Evolutionary conservation across 2,797 vertebrate species (phyloP).

Genomic region (Gephyroberyx darwinii): DNA sequence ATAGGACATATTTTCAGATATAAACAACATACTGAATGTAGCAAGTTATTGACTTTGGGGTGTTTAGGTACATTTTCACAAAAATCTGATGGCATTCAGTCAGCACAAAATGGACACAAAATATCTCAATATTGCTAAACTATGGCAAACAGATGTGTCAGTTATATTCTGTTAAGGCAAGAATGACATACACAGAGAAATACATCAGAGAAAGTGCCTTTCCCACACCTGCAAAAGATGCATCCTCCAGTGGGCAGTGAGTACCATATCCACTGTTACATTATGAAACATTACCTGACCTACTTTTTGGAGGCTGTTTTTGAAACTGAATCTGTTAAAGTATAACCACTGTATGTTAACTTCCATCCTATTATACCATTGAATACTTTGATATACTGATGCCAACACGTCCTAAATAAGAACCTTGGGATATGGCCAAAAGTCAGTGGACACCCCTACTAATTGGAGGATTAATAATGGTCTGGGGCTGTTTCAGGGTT

Average conservation of each 20-base stretch:
- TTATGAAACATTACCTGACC: constrained; percentile 53
- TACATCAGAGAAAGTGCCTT: not conserved
- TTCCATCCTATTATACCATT: not conserved
- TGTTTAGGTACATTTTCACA: too few relatives aligned
- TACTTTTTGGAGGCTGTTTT: constrained; percentile 26
- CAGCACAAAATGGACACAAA: not conserved
- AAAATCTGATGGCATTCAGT: not conserved
- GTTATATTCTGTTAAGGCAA: too few relatives aligned
- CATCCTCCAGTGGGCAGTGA: not conserved
- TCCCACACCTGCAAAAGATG: not conserved
- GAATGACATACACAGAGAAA: not conserved
- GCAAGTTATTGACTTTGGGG: too few relatives aligned
- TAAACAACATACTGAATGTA: too few relatives aligned
- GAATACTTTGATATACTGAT: constrained; percentile 28
- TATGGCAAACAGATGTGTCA: not conserved
- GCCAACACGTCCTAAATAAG: constrained; percentile 23
- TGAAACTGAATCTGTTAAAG: not conserved
- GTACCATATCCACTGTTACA: not conserved
- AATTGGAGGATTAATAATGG: too few relatives aligned
- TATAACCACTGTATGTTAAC: too few relatives aligned
- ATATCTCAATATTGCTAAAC: not conserved
- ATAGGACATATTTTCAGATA: too few relatives aligned
- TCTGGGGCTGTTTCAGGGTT: too few relatives aligned
- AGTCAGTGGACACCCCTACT: too few relatives aligned
- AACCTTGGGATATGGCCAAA: constrained; percentile 2